These are phyloP conservation scores for Trichacis sp. DNA, from an alignment of 2,888 invertebrate genomes.

Conservation along the genomic window DNA sequence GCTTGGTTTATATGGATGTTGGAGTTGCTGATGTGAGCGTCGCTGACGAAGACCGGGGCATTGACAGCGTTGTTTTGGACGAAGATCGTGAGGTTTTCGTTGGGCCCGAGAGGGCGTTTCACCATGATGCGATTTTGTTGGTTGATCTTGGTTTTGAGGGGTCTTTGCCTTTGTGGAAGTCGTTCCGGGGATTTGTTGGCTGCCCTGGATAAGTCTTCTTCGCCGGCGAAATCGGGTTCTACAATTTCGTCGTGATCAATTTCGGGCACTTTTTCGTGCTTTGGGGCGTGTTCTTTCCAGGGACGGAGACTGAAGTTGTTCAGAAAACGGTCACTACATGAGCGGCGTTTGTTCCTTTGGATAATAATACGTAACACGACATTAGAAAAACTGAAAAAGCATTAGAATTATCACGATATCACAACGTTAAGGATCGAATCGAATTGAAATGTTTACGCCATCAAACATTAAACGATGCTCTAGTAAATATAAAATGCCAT, in stretches of 20 bases:
- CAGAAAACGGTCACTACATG: constrained; percentile 71
- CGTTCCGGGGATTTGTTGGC: constrained; percentile 9
- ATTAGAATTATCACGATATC: too few relatives aligned
- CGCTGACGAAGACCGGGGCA: constrained; percentile 58
- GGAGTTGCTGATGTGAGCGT: constrained; percentile 52
- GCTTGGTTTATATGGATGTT: constrained; percentile 37
- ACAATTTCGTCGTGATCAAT: constrained; percentile 9
- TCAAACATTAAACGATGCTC: too few relatives aligned
- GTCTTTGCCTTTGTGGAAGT: constrained; percentile 39
- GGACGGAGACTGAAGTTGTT: constrained; percentile 73
- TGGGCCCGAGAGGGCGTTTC: constrained; percentile 52
- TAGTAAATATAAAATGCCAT: too few relatives aligned
- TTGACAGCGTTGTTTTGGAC: constrained; percentile 62
- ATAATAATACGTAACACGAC: too few relatives aligned
- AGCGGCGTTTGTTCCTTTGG: constrained; percentile 73
- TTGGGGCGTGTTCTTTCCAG: constrained; percentile 72
- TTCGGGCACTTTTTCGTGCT: not conserved
- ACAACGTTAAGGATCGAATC: too few relatives aligned
- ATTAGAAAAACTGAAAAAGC: too few relatives aligned
- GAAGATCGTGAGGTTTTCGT: constrained; percentile 59
- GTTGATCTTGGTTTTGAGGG: constrained; percentile 52
- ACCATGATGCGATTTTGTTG: constrained; percentile 58
- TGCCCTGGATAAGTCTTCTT: constrained; percentile 14
- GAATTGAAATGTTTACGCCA: too few relatives aligned
- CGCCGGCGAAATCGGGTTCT: not conserved